Evolutionary conservation across 64 coral and sea anemone species (phyloP), one percentile per base, ranked within the genome.

Genomic region (Exaiptasia diaphana): DNA sequence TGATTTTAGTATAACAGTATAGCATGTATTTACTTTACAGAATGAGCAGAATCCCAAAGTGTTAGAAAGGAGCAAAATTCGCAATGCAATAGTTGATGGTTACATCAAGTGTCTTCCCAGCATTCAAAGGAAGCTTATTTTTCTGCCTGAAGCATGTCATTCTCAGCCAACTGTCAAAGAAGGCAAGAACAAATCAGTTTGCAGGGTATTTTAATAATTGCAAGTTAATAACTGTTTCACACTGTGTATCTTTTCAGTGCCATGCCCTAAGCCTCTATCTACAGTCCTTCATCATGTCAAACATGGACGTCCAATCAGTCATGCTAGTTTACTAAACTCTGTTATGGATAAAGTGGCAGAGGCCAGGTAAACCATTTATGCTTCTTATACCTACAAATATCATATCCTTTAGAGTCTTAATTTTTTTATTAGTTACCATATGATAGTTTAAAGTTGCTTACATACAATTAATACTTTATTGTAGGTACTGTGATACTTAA

Each of bases 231-330:
- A 62, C 9, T 65, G 27, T 37, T 55, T 41, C 4, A 12, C 31
- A 37, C 2, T 15, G 7, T 38, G n/a, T 50, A n/a, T 33, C 59
- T 76, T 64, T 28, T 17, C 61, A 99, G 95, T 99, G 35, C 67
- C 89, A 61, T 75, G 95, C 18, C 89, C 95, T n/a, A 84, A 89
- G 76, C 95, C 95, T 31, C 85, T 99, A 15, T 93, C 95, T 56
- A 99, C 95, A 42, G 90, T 99, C 1, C 74, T 99, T 18, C 85
- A 92, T 52, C 67, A 77, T 12, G 71, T 79, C 34, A 72, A 92
- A 24, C 56, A 88, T 50, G 69, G 80, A 20, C 57, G 73, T n/a
- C 84, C 90, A 24, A 67, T 99, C 11, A 88, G 89, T 9, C 90
- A 83, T 54, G 79, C 95, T 24, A 87, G 82, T 58, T 83, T 93